Base-by-base conservation (phyloP, 2,113 vertebrate genomes). In the Gavia stellata region DNA sequence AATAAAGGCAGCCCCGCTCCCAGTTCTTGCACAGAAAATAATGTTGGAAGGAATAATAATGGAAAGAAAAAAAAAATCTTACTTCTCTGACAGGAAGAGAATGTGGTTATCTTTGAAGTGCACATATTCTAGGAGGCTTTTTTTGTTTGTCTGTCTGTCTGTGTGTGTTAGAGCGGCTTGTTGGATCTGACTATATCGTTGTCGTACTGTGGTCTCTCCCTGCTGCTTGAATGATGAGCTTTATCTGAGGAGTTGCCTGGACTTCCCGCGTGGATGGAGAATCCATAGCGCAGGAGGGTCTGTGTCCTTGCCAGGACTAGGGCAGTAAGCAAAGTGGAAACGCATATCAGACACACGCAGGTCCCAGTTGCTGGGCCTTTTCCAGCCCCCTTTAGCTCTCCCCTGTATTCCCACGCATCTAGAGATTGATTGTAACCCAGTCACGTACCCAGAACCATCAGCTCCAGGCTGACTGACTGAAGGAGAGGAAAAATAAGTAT, bases 91-190 rank as follows among this genome's bases (percentile, higher is more conserved):
- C 87, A 93, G 97, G 96, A 98, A 91, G 91, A 97, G 88, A 96
- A 96, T 80, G 93, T 91, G 96, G 92, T 98, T 97, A 95, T 96
- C 96, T 97, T 94, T 94, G 86, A 96, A 97, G 91, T 97, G 91
- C 96, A 96, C 95, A 91, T 97, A 85, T 92, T 90, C 92, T 97
- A 96, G 97, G 95, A 97, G 94, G 97, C 97, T 95, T 92, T 92
- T 92, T 94, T 36, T 94, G 93, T 97, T 9, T 97, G 95, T 96
- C 66, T 97, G 97, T 93, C 88, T 92, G 95, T 97, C 80, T 91
- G 77, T 97, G 58, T 96, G 91, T 81, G 94, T 96, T 96, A 92
- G 95, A 97, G 91, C 92, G 24, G 92, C 95, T 92, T 25, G 5
- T 86, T 90, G 97, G 96, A 93, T 96, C 88, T 96, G 96, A 95